Base-by-base conservation (phyloP, 2,797 vertebrate species). In the Lacerta viridis region DNA sequence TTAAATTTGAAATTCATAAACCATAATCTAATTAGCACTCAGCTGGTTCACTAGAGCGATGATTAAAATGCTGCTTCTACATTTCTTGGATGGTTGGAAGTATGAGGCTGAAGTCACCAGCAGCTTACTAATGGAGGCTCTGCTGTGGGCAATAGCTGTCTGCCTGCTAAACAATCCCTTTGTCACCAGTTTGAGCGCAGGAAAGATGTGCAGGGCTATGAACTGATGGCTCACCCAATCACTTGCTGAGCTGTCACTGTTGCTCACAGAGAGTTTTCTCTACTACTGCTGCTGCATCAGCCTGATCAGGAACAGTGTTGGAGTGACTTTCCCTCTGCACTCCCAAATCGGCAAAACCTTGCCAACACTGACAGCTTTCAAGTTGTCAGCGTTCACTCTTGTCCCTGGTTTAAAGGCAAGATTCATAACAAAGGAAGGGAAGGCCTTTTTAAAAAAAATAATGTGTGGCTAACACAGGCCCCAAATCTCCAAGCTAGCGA, bases 121-220 rank as follows among this genome's bases (percentile, higher is more conserved):
- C 79, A 41, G 27, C 15, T 81, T 93, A 78, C 72, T 89, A 69
- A 77, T 89, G 46, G 64, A 75, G 89, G 87, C 86, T 85, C 85
- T 82, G 91, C 86, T 80, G 74, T 93, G 11, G 41, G 55, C 39
- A 46, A 68, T 46, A 41, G 29, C 80, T 83, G 5, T 5, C 33
- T 85, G 39, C 18, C 29, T 76, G 39, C 33, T 33, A 15, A 81
- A 75, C 68, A n/a, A 75, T 15, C 55, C n/a, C 59, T 29, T 46
- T 50, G 72, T 36, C 80, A 36, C 39, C 80, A 64, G 8, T 66
- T 33, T 20, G 86, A 17, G 17, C 43, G 69, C 9, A 80, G 43
- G 10, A 25, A n/a, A 55, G 27, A 29, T 55, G 15, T 4, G 9
- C 41, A 33, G 64, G 84, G 41, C 15, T 46, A 46, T 25, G n/a